Conservation (phyloP, 2,797 vertebrate genomes). For the Phataginus tetradactyla region DNA sequence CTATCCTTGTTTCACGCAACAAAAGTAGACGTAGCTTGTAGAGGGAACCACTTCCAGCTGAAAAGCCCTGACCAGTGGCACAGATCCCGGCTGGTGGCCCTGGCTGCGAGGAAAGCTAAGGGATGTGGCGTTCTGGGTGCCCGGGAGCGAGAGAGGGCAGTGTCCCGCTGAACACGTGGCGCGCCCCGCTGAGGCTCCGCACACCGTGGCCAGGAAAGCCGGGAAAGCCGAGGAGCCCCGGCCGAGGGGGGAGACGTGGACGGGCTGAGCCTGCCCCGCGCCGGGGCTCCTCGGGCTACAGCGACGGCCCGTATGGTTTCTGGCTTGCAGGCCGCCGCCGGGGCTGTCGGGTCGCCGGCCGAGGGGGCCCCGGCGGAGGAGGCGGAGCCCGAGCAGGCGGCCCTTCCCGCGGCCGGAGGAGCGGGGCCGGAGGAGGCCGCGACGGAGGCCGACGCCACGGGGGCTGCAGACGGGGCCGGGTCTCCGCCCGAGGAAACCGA, state of each 20-base stretch:
- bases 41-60: background rate
- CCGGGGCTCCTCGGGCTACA: accelerated
- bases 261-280: background rate
- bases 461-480: slow-evolving; percentile 66
- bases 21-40: background rate
- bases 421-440: slow-evolving; percentile 45
- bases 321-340: slow-evolving; percentile 73
- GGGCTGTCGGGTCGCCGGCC: background rate
- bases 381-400: slow-evolving; percentile 35
- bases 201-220: background rate
- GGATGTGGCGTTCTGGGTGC: background rate
- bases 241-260: background rate
- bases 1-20: background rate
- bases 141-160: background rate
- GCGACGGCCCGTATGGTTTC: background rate
- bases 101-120: background rate
- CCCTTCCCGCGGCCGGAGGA: background rate
- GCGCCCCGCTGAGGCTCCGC: too few species aligned
- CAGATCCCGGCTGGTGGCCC: background rate
- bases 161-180: background rate
- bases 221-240: background rate
- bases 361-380: background rate
- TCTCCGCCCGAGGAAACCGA: slow-evolving; percentile 77
- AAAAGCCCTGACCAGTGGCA: background rate
- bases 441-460: slow-evolving; percentile 13